A percentile compares a stretch with the other conserved stretches of the same genome.
phyloP scores from a whole-genome alignment of 2,888 invertebrate genomes.

The Podabrus alpinus region DNA sequence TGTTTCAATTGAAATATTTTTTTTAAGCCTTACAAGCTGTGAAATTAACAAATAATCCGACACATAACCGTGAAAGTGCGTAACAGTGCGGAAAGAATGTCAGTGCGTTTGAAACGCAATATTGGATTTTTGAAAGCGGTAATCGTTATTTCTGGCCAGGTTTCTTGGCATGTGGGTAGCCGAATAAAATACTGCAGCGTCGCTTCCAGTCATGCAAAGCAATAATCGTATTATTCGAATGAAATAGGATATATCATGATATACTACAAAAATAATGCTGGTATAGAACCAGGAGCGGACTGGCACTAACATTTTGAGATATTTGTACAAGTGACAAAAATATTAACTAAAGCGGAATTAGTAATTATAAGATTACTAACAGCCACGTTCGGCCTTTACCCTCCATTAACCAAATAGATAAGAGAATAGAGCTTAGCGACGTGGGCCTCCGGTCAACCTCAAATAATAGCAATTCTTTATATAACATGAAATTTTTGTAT shows the following conservation, averaged over 20 bases:
- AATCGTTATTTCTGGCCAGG: neutral
- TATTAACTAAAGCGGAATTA: no score
- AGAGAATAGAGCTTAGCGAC: no score
- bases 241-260: neutral
- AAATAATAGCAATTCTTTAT: no score
- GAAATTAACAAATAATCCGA: neutral
- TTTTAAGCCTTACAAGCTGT: neutral
- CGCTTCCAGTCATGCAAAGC: neutral
- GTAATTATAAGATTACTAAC: no score
- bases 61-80: neutral
- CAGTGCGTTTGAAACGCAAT: neutral
- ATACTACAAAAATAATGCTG: neutral
- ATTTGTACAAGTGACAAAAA: no score
- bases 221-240: neutral
- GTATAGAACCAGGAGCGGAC: neutral
- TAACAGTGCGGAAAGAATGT: neutral
- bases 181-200: no score
- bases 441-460: no score
- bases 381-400: no score
- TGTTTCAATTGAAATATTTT: no score
- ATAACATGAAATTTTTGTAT: no score
- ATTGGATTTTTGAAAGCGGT: neutral
- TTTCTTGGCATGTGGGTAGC: constrained; percentile 17
- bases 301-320: neutral
- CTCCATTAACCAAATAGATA: no score